A percentile compares a stretch with the other conserved stretches of the same genome.
Evolutionary conservation across 2,888 invertebrate species (phyloP).

Genomic region (Leptogaster cylindrica): DNA sequence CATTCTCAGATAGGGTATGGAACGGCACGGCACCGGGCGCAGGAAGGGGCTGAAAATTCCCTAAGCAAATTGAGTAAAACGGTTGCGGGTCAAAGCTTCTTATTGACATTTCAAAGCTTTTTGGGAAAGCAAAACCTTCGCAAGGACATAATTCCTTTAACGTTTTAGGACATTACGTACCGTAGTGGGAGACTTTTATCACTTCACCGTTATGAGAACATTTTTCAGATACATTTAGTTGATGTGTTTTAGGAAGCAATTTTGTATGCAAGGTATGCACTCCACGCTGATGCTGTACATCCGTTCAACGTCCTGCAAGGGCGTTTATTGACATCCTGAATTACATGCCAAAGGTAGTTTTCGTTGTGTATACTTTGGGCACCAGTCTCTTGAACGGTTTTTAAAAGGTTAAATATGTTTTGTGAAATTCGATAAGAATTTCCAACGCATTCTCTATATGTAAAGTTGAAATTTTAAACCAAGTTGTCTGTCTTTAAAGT

Average conservation of each 20-base stretch:
- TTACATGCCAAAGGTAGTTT: not conserved
- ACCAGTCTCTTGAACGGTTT: too few species aligned
- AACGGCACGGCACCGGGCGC: too few species aligned
- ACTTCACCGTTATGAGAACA: not conserved
- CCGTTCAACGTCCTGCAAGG: not conserved
- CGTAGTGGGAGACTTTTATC: conserved; percentile 1
- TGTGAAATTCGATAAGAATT: too few species aligned
- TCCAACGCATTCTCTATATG: too few species aligned
- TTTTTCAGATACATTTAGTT: not conserved
- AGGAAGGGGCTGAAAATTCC: not conserved
- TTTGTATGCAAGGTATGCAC: not conserved
- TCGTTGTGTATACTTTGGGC: not conserved
- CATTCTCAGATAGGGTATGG: too few species aligned
- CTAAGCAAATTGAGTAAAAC: not conserved
- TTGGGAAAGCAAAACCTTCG: not conserved
- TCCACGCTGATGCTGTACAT: not conserved
- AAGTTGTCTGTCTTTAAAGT: too few species aligned
- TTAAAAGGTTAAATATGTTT: too few species aligned
- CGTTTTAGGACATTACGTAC: not conserved
- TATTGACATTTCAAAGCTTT: conserved; percentile 1
- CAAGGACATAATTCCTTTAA: not conserved
- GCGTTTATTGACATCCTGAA: not conserved
- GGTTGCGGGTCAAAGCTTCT: conserved; percentile 14
- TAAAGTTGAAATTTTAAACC: too few species aligned
- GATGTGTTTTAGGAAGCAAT: not conserved